These are phyloP conservation scores for Brienomyrus longianalis DNA, from an alignment of 2,113 vertebrate species.

Conservation along the genomic window DNA sequence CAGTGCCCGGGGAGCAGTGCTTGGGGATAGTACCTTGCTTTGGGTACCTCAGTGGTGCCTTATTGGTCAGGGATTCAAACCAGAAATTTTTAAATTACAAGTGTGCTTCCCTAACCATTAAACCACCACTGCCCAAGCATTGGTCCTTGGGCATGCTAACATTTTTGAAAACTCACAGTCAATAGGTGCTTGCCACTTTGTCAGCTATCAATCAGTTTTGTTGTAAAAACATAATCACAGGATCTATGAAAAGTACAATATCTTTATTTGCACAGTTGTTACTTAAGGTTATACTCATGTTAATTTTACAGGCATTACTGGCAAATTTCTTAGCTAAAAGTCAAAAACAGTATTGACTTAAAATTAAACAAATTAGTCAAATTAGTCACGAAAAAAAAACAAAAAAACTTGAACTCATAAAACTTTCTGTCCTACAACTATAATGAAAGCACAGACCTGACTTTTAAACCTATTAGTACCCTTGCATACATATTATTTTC, in stretches of 20 bases:
- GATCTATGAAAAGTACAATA: not conserved
- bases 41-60: too few relatives aligned
- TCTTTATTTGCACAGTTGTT: not conserved
- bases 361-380: not conserved
- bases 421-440: not conserved
- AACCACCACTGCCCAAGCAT: too few relatives aligned
- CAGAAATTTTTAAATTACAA: too few relatives aligned
- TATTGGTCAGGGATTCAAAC: too few relatives aligned
- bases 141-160: not conserved
- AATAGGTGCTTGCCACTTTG: not conserved
- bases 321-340: not conserved
- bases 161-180: not conserved
- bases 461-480: not conserved
- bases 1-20: too few relatives aligned
- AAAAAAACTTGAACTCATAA: not conserved
- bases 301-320: not conserved
- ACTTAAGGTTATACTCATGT: not conserved
- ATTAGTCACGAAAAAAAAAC: too few relatives aligned
- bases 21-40: too few relatives aligned
- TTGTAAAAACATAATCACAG: not conserved
- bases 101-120: too few relatives aligned
- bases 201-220: not conserved
- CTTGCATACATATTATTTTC: not conserved
- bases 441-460: not conserved
- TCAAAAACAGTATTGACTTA: not conserved